Percentiles rank a stretch among this genome's conserved stretches.
Evolutionary conservation across 2,113 vertebrate species (phyloP).

Genomic region (Microtus richardsoni): DNA sequence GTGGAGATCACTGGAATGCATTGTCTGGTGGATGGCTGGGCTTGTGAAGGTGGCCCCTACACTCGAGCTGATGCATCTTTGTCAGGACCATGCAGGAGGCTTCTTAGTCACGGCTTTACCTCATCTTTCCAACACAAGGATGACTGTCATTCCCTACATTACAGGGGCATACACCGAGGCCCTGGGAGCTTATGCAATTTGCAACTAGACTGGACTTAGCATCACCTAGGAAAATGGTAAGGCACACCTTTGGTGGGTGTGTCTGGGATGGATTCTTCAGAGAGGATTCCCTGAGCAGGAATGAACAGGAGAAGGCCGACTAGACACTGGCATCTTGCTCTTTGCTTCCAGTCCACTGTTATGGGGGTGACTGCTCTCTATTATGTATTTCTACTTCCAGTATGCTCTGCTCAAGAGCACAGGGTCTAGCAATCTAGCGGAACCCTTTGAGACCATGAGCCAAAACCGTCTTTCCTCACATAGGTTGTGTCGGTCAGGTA

Average conservation of each 20-base stretch:
- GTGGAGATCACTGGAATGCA: too few species aligned
- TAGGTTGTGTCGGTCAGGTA: background rate
- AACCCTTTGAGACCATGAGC: background rate
- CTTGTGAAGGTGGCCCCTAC: rapidly evolving
- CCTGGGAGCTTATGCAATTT: background rate
- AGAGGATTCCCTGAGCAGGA: background rate
- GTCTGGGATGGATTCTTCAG: background rate
- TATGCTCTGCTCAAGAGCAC: background rate
- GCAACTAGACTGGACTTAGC: background rate
- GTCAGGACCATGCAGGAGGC: background rate
- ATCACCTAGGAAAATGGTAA: background rate
- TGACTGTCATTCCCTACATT: background rate
- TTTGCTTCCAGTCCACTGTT: background rate
- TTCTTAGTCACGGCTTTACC: background rate
- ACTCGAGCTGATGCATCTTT: background rate
- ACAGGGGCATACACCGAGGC: background rate
- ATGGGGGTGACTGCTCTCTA: background rate
- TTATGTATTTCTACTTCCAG: too few species aligned
- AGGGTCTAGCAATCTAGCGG: too few species aligned
- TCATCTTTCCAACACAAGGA: background rate
- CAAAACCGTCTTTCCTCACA: background rate
- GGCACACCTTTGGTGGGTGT: background rate
- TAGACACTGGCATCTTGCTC: background rate
- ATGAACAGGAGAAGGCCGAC: background rate
- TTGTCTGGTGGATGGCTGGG: background rate